Conservation (phyloP, 2,113 vertebrate genomes). For the Gobiocypris rarus region DNA sequence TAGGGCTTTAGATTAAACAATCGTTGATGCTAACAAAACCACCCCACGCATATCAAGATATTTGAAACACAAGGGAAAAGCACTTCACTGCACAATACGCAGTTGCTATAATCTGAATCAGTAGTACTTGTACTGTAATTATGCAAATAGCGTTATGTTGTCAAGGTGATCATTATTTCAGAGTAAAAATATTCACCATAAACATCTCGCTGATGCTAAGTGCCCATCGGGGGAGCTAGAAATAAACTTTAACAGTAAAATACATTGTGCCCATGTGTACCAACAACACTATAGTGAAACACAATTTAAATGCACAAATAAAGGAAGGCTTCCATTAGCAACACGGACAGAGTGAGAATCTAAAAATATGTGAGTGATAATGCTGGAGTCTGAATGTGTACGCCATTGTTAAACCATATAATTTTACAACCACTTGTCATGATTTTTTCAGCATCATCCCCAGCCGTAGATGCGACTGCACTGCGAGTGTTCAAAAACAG, state of each 20-base stretch:
- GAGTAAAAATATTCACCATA: slow-evolving; percentile 4
- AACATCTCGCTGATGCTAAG: slow-evolving; percentile 17
- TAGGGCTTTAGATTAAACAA: no score
- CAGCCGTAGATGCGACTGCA: neutral
- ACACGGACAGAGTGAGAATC: neutral
- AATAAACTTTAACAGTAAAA: neutral
- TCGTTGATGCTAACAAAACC: neutral
- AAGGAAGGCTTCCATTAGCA: neutral
- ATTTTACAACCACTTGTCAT: neutral
- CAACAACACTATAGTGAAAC: neutral
- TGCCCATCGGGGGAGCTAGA: slow-evolving; percentile 1
- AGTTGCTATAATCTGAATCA: neutral
- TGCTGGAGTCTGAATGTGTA: neutral
- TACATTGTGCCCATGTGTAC: neutral
- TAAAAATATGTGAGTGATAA: neutral
- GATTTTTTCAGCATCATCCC: neutral
- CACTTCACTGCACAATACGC: neutral
- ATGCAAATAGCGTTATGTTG: slow-evolving; percentile 23
- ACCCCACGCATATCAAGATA: neutral
- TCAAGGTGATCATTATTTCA: slow-evolving; percentile 35
- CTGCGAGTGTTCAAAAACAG: neutral
- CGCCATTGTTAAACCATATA: neutral
- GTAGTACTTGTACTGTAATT: slow-evolving; percentile 2
- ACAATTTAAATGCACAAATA: neutral
- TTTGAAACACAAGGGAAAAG: neutral